Conservation (phyloP, 1,140 invertebrate species). For the Calephelis nemesis region DNA sequence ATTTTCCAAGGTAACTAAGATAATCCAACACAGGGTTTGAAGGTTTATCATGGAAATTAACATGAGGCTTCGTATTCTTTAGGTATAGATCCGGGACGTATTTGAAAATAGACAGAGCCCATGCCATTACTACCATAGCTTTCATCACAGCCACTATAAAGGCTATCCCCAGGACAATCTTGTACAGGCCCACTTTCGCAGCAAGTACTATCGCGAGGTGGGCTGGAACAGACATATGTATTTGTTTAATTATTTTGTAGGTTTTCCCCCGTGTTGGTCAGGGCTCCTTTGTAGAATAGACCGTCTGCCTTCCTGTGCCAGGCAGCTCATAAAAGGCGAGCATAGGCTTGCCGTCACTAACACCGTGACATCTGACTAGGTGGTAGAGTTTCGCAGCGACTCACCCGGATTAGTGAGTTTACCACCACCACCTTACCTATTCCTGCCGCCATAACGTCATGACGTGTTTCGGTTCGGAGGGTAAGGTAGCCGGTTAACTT, state of each 20-base stretch:
- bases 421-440: too few relatives aligned
- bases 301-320: too few relatives aligned
- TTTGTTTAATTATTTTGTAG: neutral
- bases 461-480: too few relatives aligned
- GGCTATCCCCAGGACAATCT: conserved; percentile 56
- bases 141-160: conserved; percentile 49
- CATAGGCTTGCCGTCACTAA: too few relatives aligned
- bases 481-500: too few relatives aligned
- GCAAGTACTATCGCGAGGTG: conserved; percentile 53
- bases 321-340: too few relatives aligned
- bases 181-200: conserved; percentile 57
- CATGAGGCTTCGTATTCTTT: conserved; percentile 19
- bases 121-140: conserved; percentile 56
- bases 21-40: conserved; percentile 19
- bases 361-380: too few relatives aligned
- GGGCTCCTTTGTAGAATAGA: too few relatives aligned
- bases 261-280: too few relatives aligned
- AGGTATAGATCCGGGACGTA: conserved; percentile 48
- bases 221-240: conserved; percentile 55
- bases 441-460: too few relatives aligned
- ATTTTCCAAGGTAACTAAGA: neutral
- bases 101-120: conserved; percentile 52
- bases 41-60: conserved; percentile 14
- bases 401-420: too few relatives aligned
- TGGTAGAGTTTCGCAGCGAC: too few relatives aligned